These are phyloP conservation scores for Pemphigus obesinymphae DNA, from an alignment of 1,140 invertebrate genomes.

Conservation along the genomic window DNA sequence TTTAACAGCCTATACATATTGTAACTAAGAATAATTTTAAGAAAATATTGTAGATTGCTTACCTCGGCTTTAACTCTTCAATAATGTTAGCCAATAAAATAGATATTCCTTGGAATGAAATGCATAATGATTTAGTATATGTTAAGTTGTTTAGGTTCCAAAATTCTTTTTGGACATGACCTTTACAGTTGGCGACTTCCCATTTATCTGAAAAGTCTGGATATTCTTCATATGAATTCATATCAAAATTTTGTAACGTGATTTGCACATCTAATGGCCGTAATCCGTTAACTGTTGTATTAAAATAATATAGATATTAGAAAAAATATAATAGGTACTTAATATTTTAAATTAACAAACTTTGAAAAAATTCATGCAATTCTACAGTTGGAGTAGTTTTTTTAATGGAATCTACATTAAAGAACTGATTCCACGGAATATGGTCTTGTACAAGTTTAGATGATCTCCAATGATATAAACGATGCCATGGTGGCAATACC, in stretches of 20 bases:
- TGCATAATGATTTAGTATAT: conserved; percentile 58
- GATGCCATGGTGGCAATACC: conserved; percentile 86
- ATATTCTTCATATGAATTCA: conserved; percentile 52
- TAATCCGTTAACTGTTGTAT: conserved; percentile 49
- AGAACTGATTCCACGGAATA: conserved; percentile 77
- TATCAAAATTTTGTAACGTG: conserved; percentile 78
- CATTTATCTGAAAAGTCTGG: conserved; percentile 74
- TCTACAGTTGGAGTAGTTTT: conserved; percentile 82
- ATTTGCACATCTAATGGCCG: conserved; percentile 68
- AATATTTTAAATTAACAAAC: conserved; percentile 52
- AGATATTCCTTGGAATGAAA: conserved; percentile 79
- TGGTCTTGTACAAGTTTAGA: conserved; percentile 54
- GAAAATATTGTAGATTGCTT: conserved; percentile 14
- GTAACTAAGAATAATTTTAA: background rate
- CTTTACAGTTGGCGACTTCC: conserved; percentile 58
- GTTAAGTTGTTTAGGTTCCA: conserved; percentile 50
- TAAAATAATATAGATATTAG: background rate
- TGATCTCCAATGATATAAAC: conserved; percentile 84
- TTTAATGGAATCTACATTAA: conserved; percentile 75
- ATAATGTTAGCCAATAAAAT: conserved; percentile 60
- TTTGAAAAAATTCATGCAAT: conserved; percentile 72
- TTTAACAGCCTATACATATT: too few species aligned
- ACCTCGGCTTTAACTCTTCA: conserved; percentile 51
- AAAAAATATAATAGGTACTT: too few species aligned
- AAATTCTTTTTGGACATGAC: conserved; percentile 51